Percentiles rank a stretch among this genome's conserved stretches.
These are phyloP conservation scores for Chaenodraco wilsoni DNA, from an alignment of 2,797 vertebrate species.

Conservation along the genomic window DNA sequence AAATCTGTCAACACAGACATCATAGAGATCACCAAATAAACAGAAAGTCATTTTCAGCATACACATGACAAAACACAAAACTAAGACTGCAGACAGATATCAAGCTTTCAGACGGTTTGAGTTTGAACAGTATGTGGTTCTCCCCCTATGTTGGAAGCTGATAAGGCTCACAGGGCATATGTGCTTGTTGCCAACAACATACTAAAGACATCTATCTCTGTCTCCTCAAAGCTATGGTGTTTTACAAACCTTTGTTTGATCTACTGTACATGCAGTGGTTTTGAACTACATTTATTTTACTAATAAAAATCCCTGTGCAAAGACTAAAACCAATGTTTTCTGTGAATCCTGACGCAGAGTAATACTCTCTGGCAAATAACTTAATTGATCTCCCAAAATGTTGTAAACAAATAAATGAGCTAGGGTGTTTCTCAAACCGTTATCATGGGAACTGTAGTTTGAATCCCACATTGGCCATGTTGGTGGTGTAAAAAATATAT, in stretches of 20 bases:
- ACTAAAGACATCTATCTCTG: background rate
- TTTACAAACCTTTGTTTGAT: background rate
- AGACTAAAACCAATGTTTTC: background rate
- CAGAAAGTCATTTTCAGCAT: background rate
- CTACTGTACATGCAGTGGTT: background rate
- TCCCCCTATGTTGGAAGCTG: constrained; percentile 23
- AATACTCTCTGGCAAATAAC: too few species aligned
- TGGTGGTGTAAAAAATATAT: too few species aligned
- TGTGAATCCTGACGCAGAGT: too few species aligned
- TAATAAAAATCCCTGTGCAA: background rate
- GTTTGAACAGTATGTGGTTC: background rate
- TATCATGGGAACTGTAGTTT: background rate
- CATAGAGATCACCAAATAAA: background rate
- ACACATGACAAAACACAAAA: background rate
- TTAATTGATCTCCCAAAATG: too few species aligned
- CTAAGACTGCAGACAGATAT: background rate
- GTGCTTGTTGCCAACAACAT: constrained; percentile 9
- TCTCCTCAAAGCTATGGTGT: background rate
- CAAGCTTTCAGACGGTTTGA: background rate
- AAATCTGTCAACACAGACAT: background rate
- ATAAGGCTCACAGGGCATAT: constrained; percentile 45
- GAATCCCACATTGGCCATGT: background rate
- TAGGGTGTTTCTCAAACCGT: too few species aligned
- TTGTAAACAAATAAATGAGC: too few species aligned
- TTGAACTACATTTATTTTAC: too few species aligned